phyloP scores from a whole-genome alignment of 2,888 invertebrate genomes.

The Callinectes sapidus region DNA sequence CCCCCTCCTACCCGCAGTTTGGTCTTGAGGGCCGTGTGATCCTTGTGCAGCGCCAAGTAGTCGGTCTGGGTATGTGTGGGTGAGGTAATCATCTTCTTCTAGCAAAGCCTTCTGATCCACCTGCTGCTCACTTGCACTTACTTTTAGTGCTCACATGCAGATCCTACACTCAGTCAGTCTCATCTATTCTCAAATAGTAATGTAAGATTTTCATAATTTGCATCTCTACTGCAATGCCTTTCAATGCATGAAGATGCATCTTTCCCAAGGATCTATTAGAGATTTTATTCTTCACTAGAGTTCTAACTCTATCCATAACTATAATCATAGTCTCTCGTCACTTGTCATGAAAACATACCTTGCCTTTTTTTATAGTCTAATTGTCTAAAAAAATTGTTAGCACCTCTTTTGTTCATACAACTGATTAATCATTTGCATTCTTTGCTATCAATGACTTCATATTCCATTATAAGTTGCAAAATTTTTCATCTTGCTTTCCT shows the following conservation, averaged over 20 bases:
- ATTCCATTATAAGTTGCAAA: not conserved
- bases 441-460: not conserved
- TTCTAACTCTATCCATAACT: not conserved
- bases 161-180: not conserved
- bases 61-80: slow-evolving; percentile 63
- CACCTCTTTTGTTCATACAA: not conserved
- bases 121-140: not conserved
- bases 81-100: slow-evolving; percentile 12
- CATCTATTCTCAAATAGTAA: not conserved
- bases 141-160: not conserved
- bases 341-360: not conserved
- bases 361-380: not conserved
- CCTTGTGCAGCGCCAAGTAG: slow-evolving; percentile 70
- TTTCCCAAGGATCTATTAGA: not conserved
- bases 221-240: not conserved
- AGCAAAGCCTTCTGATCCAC: not conserved
- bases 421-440: not conserved
- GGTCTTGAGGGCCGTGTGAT: slow-evolving; percentile 63
- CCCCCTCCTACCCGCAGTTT: slow-evolving; percentile 48
- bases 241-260: not conserved
- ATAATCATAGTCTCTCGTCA: not conserved
- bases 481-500: not conserved
- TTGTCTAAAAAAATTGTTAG: not conserved
- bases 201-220: not conserved
- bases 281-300: not conserved